Conservation (phyloP, 2,888 invertebrate species). For the Ophion costatus region DNA sequence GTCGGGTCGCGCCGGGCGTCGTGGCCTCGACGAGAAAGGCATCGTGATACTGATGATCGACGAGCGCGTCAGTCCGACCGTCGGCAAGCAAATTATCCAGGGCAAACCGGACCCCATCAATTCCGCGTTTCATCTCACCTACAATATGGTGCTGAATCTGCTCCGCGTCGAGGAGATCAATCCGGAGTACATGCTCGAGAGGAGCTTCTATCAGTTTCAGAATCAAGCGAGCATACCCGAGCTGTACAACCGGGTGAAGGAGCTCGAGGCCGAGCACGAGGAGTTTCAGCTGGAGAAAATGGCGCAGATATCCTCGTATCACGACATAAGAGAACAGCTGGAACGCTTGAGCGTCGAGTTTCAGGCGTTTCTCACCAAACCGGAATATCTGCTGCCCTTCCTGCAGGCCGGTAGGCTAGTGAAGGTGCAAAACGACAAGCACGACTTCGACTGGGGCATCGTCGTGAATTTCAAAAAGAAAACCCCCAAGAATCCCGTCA, state of each 20-base stretch:
- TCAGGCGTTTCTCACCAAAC: constrained; percentile 91
- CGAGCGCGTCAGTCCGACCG: constrained; percentile 94
- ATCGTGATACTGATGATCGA: constrained; percentile 99
- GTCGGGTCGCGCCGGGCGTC: constrained; percentile 98
- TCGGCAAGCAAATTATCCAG: constrained; percentile 91
- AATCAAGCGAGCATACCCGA: constrained; percentile 98
- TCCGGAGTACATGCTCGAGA: constrained; percentile 99
- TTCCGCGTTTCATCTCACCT: constrained; percentile 99
- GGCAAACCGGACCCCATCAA: constrained; percentile 98
- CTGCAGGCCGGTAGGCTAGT: constrained; percentile 97
- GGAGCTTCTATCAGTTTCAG: constrained; percentile 99
- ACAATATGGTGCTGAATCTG: constrained; percentile 99
- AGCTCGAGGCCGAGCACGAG: constrained; percentile 88
- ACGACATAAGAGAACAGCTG: constrained; percentile 92
- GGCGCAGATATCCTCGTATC: constrained; percentile 91
- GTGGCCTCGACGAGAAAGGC: constrained; percentile 98
- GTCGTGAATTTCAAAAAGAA: constrained; percentile 96
- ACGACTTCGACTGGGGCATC: constrained; percentile 98
- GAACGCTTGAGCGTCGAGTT: constrained; percentile 90
- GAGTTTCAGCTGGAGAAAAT: constrained; percentile 89
- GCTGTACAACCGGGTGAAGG: constrained; percentile 90
- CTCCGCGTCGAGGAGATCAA: constrained; percentile 99
- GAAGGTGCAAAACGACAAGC: constrained; percentile 92
- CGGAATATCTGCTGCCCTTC: constrained; percentile 96
- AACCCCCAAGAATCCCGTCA: constrained; percentile 83